Evolutionary conservation across 2,888 invertebrate genomes (phyloP).

Genomic region (Icerya purchasi): DNA sequence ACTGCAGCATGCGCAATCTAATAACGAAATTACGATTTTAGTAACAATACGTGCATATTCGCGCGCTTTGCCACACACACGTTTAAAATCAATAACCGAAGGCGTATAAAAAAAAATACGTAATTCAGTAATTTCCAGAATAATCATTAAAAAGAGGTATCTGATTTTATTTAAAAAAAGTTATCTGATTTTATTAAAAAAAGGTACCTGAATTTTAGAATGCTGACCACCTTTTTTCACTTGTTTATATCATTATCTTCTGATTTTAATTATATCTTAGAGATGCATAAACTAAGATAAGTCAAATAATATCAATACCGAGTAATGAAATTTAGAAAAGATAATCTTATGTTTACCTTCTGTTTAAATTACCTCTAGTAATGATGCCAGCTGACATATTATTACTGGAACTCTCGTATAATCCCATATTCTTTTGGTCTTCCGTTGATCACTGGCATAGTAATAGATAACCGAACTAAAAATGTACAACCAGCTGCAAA

Average conservation of each 20-base stretch:
- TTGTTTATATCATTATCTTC: no score
- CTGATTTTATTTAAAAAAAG: no score
- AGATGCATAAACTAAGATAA: background rate
- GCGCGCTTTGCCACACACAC: no score
- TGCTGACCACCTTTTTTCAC: no score
- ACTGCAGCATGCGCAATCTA: constrained; percentile 8
- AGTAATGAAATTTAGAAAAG: background rate
- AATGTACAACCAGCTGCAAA: constrained; percentile 10
- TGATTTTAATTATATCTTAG: background rate
- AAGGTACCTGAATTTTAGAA: no score
- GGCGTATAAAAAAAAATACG: no score
- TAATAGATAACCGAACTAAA: constrained; percentile 1
- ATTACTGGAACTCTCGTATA: constrained; percentile 5
- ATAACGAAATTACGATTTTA: no score
- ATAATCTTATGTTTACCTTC: background rate
- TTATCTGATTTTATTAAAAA: no score
- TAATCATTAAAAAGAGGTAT: no score
- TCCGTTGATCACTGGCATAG: background rate
- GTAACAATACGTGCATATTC: no score
- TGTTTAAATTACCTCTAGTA: constrained; percentile 5
- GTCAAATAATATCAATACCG: background rate
- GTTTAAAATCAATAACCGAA: no score
- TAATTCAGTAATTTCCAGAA: no score
- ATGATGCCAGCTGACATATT: constrained; percentile 1
- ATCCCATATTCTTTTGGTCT: constrained; percentile 6